A percentile compares a stretch with the other conserved stretches of the same genome.
phyloP scores from a whole-genome alignment of 2,113 vertebrate genomes.

The Montifringilla adamsi region DNA sequence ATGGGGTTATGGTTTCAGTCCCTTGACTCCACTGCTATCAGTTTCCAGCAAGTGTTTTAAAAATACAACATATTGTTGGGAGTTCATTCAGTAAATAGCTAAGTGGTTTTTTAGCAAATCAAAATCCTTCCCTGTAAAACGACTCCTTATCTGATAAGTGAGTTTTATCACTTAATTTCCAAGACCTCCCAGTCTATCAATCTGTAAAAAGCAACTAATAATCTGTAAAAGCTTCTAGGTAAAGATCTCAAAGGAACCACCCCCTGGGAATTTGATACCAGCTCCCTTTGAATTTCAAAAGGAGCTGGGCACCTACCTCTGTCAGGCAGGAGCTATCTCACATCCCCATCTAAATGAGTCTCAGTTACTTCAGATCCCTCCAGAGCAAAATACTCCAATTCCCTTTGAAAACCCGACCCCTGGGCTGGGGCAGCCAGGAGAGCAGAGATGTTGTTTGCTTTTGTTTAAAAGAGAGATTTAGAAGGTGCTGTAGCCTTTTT shows the following conservation, averaged over 20 bases:
- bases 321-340: constrained; percentile 42
- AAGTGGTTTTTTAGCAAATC: not conserved
- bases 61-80: not conserved
- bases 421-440: not conserved
- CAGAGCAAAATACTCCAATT: constrained; percentile 8
- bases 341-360: constrained; percentile 58
- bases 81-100: not conserved
- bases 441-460: not conserved
- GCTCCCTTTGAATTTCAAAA: constrained; percentile 51
- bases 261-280: constrained; percentile 39
- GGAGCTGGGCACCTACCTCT: constrained; percentile 22
- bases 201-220: constrained; percentile 53
- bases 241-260: constrained; percentile 25
- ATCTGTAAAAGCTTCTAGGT: constrained; percentile 44
- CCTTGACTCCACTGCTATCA: not conserved
- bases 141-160: not conserved
- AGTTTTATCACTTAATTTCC: constrained; percentile 5
- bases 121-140: constrained; percentile 2
- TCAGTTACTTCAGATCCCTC: constrained; percentile 24
- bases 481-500: not conserved
- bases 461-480: not conserved
- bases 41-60: not conserved
- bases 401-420: constrained; percentile 14
- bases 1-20: not conserved
- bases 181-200: constrained; percentile 28